Evolutionary conservation across 2,888 invertebrate genomes (phyloP).

Genomic region (Pantelozetes paolii): DNA sequence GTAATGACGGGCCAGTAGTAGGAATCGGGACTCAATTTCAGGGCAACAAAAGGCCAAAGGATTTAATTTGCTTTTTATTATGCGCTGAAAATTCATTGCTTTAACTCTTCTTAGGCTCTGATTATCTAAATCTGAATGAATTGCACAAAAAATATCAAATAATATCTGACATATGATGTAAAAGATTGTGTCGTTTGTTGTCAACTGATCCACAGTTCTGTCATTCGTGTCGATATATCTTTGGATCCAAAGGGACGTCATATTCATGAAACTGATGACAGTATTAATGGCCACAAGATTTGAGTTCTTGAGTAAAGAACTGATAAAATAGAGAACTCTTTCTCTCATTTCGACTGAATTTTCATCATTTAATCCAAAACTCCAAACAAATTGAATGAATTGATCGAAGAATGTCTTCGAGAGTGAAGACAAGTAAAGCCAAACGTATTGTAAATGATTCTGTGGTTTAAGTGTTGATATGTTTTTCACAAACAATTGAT

Average conservation of each 20-base stretch:
- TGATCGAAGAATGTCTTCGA: not conserved
- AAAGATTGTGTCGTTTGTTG: constrained; percentile 24
- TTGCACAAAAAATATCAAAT: constrained; percentile 28
- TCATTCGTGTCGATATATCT: constrained; percentile 1
- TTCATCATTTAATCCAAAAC: not conserved
- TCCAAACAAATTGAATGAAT: constrained; percentile 20
- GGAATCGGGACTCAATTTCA: not conserved
- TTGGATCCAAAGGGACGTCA: constrained; percentile 13
- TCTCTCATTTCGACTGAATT: not conserved
- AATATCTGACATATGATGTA: constrained; percentile 24
- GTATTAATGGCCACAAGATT: constrained; percentile 4
- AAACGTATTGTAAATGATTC: constrained; percentile 25
- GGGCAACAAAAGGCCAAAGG: not conserved
- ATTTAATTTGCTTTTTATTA: constrained; percentile 28
- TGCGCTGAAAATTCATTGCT: constrained; percentile 28
- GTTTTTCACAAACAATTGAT: not conserved
- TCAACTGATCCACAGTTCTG: not conserved
- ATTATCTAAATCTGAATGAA: constrained; percentile 28
- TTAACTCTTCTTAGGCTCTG: constrained; percentile 6
- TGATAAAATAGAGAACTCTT: constrained; percentile 3
- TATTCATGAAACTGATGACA: constrained; percentile 11
- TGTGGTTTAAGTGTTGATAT: not conserved
- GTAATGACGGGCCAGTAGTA: constrained; percentile 24
- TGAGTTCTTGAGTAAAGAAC: constrained; percentile 9
- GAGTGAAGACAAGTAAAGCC: constrained; percentile 11